A percentile compares a stretch with the other conserved stretches of the same genome.
These are phyloP conservation scores for Aphidius gifuensis DNA, from an alignment of 1,140 invertebrate genomes.

Conservation along the genomic window DNA sequence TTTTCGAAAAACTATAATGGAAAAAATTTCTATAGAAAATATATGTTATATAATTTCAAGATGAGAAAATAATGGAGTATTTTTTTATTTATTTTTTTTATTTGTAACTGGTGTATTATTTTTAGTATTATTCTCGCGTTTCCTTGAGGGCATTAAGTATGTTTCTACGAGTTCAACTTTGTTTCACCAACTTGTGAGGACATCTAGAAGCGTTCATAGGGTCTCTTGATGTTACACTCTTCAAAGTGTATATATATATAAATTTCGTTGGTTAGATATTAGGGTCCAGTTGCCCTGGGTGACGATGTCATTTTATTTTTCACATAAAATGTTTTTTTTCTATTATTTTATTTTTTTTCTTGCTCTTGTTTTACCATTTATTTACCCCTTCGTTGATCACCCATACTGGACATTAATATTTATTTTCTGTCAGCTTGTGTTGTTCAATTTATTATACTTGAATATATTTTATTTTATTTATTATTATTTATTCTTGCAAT, in stretches of 20 bases:
- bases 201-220: conserved; percentile 40
- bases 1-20: no score
- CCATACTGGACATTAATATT: no score
- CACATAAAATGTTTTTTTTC: neutral
- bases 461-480: no score
- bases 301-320: conserved; percentile 32
- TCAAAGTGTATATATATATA: conserved; percentile 10
- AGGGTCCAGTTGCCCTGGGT: conserved; percentile 43
- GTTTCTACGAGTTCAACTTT: conserved; percentile 38
- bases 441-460: no score
- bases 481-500: no score
- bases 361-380: conserved; percentile 1
- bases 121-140: conserved; percentile 6
- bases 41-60: no score
- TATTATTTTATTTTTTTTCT: neutral
- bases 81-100: no score
- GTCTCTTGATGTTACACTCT: neutral
- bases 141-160: conserved; percentile 39
- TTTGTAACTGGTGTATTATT: no score
- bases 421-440: no score
- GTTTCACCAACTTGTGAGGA: conserved; percentile 43
- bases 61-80: no score
- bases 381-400: neutral
- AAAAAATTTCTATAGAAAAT: no score
- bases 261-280: conserved; percentile 26